A percentile compares a stretch with the other conserved stretches of the same genome.
Evolutionary conservation across 2,888 invertebrate species (phyloP).

Genomic region (Dryococelus australis): DNA sequence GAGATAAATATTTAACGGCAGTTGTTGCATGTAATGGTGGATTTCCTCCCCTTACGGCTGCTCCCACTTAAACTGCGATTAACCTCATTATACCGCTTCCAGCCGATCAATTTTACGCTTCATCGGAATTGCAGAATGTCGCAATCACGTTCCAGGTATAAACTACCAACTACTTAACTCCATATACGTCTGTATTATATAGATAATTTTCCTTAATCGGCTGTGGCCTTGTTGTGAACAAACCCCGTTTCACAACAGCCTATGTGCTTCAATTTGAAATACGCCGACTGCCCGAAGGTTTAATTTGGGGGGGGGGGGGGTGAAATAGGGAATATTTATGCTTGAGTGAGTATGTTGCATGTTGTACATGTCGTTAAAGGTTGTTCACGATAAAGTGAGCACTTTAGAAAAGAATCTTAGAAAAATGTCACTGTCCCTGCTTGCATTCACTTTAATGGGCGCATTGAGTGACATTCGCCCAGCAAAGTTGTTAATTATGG

Average conservation of each 20-base stretch:
- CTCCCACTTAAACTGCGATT: conserved; percentile 27
- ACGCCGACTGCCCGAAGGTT: neutral
- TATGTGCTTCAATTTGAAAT: neutral
- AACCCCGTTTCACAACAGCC: neutral
- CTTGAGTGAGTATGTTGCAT: too few species aligned
- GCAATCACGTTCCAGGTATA: conserved; percentile 29
- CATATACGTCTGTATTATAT: conserved; percentile 34
- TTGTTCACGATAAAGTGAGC: too few species aligned
- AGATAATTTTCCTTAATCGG: conserved; percentile 27
- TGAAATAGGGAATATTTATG: too few species aligned
- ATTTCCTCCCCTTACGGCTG: neutral
- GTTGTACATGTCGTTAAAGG: too few species aligned
- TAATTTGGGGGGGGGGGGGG: too few species aligned
- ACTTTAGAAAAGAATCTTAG: too few species aligned
- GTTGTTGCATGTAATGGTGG: neutral
- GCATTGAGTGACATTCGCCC: too few species aligned
- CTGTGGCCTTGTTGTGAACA: neutral
- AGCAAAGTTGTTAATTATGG: too few species aligned
- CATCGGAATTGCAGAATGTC: conserved; percentile 27
- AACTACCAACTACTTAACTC: conserved; percentile 34
- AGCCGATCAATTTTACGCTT: conserved; percentile 11
- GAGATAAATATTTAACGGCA: conserved; percentile 5
- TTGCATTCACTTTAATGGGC: too few species aligned
- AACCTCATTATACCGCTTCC: conserved; percentile 22
- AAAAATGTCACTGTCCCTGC: too few species aligned